Base-by-base conservation (phyloP, 1,140 invertebrate species). In the Aphaenogaster floridana region DNA sequence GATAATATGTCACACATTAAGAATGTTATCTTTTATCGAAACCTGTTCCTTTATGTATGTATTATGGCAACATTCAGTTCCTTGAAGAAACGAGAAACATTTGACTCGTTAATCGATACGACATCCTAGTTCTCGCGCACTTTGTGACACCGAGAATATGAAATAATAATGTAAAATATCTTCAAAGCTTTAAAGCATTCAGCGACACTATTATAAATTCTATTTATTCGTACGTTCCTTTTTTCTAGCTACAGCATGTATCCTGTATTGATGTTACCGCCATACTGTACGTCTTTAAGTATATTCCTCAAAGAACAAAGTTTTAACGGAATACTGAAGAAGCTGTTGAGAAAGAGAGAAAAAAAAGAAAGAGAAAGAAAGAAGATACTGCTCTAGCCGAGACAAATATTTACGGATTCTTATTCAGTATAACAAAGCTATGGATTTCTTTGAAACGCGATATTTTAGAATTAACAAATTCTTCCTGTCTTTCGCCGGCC, bases 361-460 rank as follows among this genome's bases (percentile, higher is more conserved):
- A 63, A 11, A 61, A 6, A 63, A 69, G 28, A 63, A 7, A 59
- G 28, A 61, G 11, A 1, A 9, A 6, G 28, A 34, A 15, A 64
- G 0, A 11, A 1, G 17, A 36, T 9, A 66, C 59, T 61, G 13
- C 3, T 61, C 21, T 2, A 15, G 21, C 15, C 15, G 3, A 50
- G 28, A 17, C 15, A 39, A 61, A 59, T 50, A 64, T 39, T 79
- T 66, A 79, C 4, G 45, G 36, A 66, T 79, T 66, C 34, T 52
- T 79, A 66, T 66, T 79, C 77, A 21, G 45, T 81, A 15, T 11
- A 28, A 13, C 3, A 42, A 80, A 54, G 28, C 15, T 9, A 86
- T 86, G 76, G 76, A 80, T 66, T 59, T 86, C 52, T 86, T 86
- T 86, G 76, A 86, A 9, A 48, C 63, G n/a, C 76, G 52, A 1